A percentile compares a stretch with the other conserved stretches of the same genome.
phyloP scores from a whole-genome alignment of 2,888 invertebrate genomes.

The Euspilapteryx auroguttella region DNA sequence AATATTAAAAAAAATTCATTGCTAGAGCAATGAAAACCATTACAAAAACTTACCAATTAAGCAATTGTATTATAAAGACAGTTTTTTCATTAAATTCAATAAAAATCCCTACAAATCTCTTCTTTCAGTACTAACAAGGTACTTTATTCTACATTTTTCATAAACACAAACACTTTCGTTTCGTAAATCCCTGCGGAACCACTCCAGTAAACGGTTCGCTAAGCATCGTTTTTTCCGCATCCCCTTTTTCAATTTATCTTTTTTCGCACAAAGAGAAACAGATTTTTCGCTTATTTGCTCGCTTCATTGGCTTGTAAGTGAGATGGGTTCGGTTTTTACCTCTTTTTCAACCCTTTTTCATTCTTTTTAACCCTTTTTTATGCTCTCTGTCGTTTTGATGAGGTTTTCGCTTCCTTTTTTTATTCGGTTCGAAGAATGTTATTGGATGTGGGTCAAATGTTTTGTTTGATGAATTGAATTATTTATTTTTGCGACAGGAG shows the following conservation, averaged over 20 bases:
- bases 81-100: too few species aligned
- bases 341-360: neutral
- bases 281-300: conserved; percentile 58
- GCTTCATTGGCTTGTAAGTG: conserved; percentile 59
- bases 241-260: conserved; percentile 40
- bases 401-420: conserved; percentile 18
- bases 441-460: conserved; percentile 7
- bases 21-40: too few species aligned
- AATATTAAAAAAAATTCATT: too few species aligned
- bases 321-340: conserved; percentile 33
- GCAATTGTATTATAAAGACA: too few species aligned
- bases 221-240: conserved; percentile 9
- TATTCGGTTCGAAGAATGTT: conserved; percentile 9
- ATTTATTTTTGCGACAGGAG: too few species aligned
- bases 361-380: conserved; percentile 2
- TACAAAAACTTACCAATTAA: too few species aligned
- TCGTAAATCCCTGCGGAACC: too few species aligned
- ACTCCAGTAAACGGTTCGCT: neutral
- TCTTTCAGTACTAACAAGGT: too few species aligned
- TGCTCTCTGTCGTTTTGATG: conserved; percentile 1
- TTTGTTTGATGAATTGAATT: too few species aligned
- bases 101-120: too few species aligned
- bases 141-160: too few species aligned
- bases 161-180: too few species aligned
- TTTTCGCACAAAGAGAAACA: conserved; percentile 44